phyloP scores from a whole-genome alignment of 2,113 vertebrate species.

The Chamaea fasciata region DNA sequence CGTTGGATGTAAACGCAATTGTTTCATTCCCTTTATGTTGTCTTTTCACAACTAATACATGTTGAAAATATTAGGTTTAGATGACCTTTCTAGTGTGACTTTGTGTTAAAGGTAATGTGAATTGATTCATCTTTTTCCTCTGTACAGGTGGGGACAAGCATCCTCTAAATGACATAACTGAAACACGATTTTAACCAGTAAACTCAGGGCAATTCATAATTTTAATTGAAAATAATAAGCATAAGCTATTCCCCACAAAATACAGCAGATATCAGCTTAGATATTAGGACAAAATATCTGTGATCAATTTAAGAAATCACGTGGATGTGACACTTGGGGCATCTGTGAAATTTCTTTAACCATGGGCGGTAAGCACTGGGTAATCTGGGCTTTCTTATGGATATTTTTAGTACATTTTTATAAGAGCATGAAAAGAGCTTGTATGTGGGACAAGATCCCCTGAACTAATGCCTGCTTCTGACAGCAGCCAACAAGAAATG shows the following conservation, averaged over 20 bases:
- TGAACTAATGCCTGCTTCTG: background rate
- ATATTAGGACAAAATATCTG: background rate
- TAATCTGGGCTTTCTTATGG: background rate
- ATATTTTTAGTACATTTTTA: background rate
- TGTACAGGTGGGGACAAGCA: background rate
- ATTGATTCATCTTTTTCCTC: background rate
- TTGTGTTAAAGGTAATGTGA: background rate
- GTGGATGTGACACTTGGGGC: background rate
- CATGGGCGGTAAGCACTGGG: background rate
- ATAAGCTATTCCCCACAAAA: background rate
- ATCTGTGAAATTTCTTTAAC: background rate
- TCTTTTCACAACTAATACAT: background rate
- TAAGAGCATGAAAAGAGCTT: background rate
- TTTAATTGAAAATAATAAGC: background rate
- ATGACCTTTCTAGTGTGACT: background rate
- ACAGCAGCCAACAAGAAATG: background rate
- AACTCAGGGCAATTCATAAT: background rate
- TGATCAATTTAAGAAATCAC: background rate
- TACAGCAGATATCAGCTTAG: background rate
- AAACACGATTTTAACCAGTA: background rate
- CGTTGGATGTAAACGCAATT: background rate
- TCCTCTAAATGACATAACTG: background rate
- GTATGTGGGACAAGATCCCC: background rate
- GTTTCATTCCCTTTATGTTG: accelerated
- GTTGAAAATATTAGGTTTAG: background rate